Conservation (phyloP, 2,888 invertebrate species). For the Lepeophtheirus nordmannii region DNA sequence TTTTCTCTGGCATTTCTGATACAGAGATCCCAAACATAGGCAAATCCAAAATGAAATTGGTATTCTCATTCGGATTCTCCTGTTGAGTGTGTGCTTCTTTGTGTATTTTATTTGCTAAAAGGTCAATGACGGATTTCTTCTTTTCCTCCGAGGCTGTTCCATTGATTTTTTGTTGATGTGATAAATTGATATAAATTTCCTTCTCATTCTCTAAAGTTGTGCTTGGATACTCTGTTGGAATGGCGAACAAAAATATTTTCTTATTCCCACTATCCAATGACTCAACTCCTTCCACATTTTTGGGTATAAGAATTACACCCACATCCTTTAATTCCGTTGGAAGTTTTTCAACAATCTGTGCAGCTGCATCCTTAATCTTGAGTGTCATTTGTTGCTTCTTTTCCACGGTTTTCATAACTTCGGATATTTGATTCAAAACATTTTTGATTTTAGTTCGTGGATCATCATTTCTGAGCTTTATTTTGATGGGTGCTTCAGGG, state of each 20-base stretch:
- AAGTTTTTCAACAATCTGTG: background rate
- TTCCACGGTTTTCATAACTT: background rate
- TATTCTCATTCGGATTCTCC: background rate
- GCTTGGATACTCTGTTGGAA: background rate
- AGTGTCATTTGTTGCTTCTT: background rate
- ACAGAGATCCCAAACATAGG: background rate
- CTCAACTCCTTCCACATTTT: background rate
- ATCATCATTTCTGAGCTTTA: background rate
- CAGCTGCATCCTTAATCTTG: background rate
- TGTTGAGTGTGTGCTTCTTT: background rate
- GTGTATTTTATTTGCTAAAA: background rate
- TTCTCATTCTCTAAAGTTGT: background rate
- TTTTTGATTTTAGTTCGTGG: background rate
- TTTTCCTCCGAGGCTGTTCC: background rate
- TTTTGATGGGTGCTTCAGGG: background rate
- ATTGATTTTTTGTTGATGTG: background rate
- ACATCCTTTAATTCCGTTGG: background rate
- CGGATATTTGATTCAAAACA: background rate
- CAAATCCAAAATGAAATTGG: background rate
- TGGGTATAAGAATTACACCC: background rate
- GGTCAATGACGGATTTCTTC: background rate
- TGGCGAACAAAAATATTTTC: conserved; percentile 2
- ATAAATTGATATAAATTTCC: background rate
- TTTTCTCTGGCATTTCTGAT: background rate
- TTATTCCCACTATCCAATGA: background rate